A percentile compares a stretch with the other conserved stretches of the same genome.
These are phyloP conservation scores for Ovis canadensis DNA, from an alignment of 2,113 vertebrate species.

Conservation along the genomic window DNA sequence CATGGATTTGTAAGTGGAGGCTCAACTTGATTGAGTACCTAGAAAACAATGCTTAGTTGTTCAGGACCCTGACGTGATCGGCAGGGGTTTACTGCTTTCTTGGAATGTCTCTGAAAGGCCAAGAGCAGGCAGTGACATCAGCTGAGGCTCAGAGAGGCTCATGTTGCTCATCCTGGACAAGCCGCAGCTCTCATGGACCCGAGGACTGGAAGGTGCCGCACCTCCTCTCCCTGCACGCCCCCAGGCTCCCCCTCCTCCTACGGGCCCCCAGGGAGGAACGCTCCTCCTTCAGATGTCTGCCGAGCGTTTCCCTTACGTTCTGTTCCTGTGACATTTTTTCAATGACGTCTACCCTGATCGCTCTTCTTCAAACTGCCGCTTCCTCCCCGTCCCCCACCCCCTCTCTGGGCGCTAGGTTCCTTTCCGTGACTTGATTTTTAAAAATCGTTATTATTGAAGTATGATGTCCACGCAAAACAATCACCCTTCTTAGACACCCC, in stretches of 20 bases:
- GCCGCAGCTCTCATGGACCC: neutral
- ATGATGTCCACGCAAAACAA: neutral
- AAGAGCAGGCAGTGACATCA: neutral
- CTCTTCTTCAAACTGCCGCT: neutral
- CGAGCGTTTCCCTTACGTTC: neutral
- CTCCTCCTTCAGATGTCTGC: neutral
- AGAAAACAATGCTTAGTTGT: neutral
- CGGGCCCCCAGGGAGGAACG: rapidly evolving
- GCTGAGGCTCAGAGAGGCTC: neutral
- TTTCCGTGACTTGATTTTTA: neutral
- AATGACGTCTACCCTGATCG: neutral
- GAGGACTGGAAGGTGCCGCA: neutral
- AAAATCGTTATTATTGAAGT: neutral
- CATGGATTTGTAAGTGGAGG: neutral
- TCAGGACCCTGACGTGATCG: neutral
- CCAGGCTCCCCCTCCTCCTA: neutral
- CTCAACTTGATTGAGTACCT: neutral
- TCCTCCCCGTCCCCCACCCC: neutral
- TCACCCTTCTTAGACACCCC: neutral
- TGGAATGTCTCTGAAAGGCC: neutral
- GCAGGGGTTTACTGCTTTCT: neutral
- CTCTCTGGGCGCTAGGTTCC: neutral
- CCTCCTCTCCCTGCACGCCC: neutral
- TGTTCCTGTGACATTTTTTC: neutral
- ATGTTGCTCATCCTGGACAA: neutral